Percentiles rank a stretch among this genome's conserved stretches.
Evolutionary conservation across 2,888 invertebrate genomes (phyloP).

Genomic region (Meganola albula): DNA sequence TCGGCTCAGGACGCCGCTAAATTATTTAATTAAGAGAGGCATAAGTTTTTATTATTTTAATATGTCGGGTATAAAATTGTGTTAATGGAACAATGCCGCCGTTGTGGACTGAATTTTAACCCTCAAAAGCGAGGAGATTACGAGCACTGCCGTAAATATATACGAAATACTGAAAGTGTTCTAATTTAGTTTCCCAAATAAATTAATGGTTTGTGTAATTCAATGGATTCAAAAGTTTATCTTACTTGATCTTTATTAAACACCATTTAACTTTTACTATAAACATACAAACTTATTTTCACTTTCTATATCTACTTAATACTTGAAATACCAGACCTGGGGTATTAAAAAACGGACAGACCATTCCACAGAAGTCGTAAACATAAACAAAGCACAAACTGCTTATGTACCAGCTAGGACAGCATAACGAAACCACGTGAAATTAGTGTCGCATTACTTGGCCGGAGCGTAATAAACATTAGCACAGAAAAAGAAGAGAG

Average conservation of each 20-base stretch:
- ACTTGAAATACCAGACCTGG: neutral
- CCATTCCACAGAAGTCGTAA: neutral
- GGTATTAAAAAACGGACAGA: neutral
- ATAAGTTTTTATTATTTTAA: constrained; percentile 80
- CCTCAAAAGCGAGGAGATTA: constrained; percentile 53
- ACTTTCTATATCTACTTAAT: neutral
- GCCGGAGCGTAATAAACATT: constrained; percentile 45
- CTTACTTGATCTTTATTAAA: constrained; percentile 23
- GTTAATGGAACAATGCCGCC: constrained; percentile 71
- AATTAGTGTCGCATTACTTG: constrained; percentile 41
- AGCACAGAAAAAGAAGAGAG: constrained; percentile 45
- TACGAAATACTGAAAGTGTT: constrained; percentile 40
- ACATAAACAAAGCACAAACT: constrained; percentile 13
- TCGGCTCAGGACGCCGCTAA: constrained; percentile 74
- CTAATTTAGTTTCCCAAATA: constrained; percentile 42
- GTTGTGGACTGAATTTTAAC: constrained; percentile 58
- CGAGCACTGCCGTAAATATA: constrained; percentile 51
- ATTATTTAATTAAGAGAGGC: constrained; percentile 80
- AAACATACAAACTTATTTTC: neutral
- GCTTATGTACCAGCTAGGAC: constrained; percentile 24
- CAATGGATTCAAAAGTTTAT: constrained; percentile 29
- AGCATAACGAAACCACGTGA: constrained; percentile 30
- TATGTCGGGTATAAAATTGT: constrained; percentile 76
- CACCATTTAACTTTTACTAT: neutral
- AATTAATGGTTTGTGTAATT: constrained; percentile 36